Evolutionary conservation across 2,888 invertebrate genomes (phyloP).

Genomic region (Leptothorax acervorum): DNA sequence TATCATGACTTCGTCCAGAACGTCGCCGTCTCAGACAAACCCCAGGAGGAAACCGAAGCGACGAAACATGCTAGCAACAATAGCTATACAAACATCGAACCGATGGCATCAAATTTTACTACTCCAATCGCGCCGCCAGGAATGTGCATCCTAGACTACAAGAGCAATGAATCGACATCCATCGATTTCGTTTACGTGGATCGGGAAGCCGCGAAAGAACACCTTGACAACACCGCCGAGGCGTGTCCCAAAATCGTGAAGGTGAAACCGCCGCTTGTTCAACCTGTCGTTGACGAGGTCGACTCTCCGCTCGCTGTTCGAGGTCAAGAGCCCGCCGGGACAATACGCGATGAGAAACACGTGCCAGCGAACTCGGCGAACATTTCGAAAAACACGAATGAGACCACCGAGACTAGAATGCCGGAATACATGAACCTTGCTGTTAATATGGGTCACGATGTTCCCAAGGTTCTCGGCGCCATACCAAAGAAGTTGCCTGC

Average conservation of each 20-base stretch:
- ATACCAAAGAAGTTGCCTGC: slow-evolving; percentile 77
- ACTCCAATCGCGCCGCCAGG: slow-evolving; percentile 77
- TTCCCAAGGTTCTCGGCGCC: slow-evolving; percentile 70
- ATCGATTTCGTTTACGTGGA: slow-evolving; percentile 27
- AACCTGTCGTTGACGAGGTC: slow-evolving; percentile 31
- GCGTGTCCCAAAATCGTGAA: background rate
- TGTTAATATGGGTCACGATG: slow-evolving; percentile 56
- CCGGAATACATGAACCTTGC: slow-evolving; percentile 81
- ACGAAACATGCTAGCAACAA: slow-evolving; percentile 49
- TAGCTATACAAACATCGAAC: slow-evolving; percentile 75
- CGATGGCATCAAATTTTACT: slow-evolving; percentile 62
- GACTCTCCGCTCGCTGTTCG: slow-evolving; percentile 32
- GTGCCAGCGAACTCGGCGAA: slow-evolving; percentile 66
- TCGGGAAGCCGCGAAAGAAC: slow-evolving; percentile 37
- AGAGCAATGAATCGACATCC: slow-evolving; percentile 70
- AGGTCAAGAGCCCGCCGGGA: slow-evolving; percentile 37
- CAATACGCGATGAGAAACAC: slow-evolving; percentile 55
- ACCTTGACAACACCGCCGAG: background rate
- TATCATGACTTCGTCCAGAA: slow-evolving; percentile 71
- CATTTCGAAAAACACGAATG: slow-evolving; percentile 53
- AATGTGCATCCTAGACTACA: slow-evolving; percentile 81
- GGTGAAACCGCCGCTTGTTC: background rate
- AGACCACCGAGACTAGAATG: slow-evolving; percentile 72
- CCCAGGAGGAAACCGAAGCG: slow-evolving; percentile 46
- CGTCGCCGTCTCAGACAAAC: slow-evolving; percentile 25